These are phyloP conservation scores for Athalia rosae DNA, from an alignment of 2,888 invertebrate species.

Conservation along the genomic window DNA sequence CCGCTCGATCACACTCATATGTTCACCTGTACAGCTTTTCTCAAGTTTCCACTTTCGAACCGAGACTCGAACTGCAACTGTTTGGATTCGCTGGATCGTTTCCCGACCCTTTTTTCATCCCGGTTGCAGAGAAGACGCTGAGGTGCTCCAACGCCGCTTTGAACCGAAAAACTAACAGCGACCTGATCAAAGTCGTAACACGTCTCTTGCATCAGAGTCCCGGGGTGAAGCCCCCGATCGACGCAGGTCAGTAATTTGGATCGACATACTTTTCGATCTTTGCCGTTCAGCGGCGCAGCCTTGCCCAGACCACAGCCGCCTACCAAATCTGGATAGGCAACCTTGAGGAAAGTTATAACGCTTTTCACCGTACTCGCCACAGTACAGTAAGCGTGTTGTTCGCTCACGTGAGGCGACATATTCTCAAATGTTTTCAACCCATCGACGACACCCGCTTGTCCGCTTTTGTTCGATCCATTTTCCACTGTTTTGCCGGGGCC, in stretches of 20 bases:
- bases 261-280: conserved; percentile 76
- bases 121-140: conserved; percentile 59
- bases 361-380: conserved; percentile 78
- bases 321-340: conserved; percentile 84
- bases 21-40: conserved; percentile 86
- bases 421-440: conserved; percentile 52
- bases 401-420: conserved; percentile 49
- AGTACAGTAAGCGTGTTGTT: conserved; percentile 74
- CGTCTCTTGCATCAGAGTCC: conserved; percentile 78
- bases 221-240: conserved; percentile 80
- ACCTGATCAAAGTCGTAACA: conserved; percentile 83
- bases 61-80: conserved; percentile 86
- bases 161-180: conserved; percentile 54
- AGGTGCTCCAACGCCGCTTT: conserved; percentile 34
- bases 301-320: conserved; percentile 76
- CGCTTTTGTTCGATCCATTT: conserved; percentile 14
- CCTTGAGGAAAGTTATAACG: conserved; percentile 82
- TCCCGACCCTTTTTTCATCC: conserved; percentile 63
- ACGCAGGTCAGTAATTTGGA: conserved; percentile 80
- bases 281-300: conserved; percentile 79
- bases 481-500: conserved; percentile 44
- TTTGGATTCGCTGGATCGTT: conserved; percentile 64
- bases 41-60: conserved; percentile 90
- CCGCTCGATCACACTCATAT: not conserved
- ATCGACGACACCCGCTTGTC: conserved; percentile 22